Evolutionary conservation across 2,888 invertebrate species (phyloP).

Genomic region (Yponomeuta plumbellus): DNA sequence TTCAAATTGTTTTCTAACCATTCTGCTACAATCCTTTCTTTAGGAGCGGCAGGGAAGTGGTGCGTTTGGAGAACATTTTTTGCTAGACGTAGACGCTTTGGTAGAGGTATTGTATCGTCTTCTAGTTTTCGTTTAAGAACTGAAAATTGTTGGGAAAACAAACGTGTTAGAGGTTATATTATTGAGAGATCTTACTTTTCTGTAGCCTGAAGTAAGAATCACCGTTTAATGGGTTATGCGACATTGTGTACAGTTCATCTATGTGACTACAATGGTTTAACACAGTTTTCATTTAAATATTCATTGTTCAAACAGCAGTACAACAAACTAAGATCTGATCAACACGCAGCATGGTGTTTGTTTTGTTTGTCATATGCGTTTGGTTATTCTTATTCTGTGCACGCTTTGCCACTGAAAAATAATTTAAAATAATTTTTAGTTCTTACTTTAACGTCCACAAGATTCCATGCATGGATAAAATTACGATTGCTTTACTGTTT

Average conservation of each 20-base stretch:
- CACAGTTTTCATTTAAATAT: background rate
- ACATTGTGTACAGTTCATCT: constrained; percentile 34
- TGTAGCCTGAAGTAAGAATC: constrained; percentile 25
- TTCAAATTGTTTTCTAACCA: constrained; percentile 58
- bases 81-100: constrained; percentile 72
- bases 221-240: constrained; percentile 60
- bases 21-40: constrained; percentile 67
- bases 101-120: constrained; percentile 52
- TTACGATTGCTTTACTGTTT: too few species aligned
- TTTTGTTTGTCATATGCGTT: background rate
- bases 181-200: background rate
- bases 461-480: too few species aligned
- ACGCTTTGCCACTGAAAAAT: too few species aligned
- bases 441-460: too few species aligned
- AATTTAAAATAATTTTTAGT: too few species aligned
- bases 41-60: constrained; percentile 64
- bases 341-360: background rate
- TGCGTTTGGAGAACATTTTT: constrained; percentile 67
- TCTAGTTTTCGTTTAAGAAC: constrained; percentile 66
- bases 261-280: background rate
- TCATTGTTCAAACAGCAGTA: background rate
- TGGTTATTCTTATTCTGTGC: background rate
- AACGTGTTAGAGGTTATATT: constrained; percentile 15
- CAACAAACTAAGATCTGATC: background rate
- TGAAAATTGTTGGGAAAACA: constrained; percentile 33